Evolutionary conservation across 2,888 invertebrate genomes (phyloP).

Genomic region (Euproctis similis): DNA sequence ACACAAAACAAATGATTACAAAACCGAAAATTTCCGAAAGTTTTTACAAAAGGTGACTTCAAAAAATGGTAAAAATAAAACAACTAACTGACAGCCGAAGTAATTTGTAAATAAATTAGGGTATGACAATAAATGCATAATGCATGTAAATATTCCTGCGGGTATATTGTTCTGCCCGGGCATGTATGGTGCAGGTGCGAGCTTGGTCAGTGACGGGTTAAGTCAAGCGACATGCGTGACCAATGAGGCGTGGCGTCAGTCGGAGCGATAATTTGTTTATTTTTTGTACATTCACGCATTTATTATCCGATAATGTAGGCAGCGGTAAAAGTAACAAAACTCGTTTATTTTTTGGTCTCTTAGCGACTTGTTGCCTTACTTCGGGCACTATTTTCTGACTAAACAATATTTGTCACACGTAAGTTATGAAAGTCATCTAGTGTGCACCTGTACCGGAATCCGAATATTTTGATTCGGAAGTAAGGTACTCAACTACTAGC

Average conservation of each 20-base stretch:
- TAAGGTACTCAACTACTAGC: no score
- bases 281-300: no score
- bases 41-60: no score
- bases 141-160: conserved; percentile 30
- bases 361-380: no score
- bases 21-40: conserved; percentile 18
- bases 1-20: conserved; percentile 22
- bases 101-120: conserved; percentile 39
- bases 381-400: no score
- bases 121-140: conserved; percentile 17
- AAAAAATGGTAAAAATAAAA: conserved; percentile 15
- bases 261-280: conserved; percentile 32
- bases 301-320: no score
- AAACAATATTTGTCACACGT: no score
- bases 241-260: conserved; percentile 30
- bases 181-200: conserved; percentile 49
- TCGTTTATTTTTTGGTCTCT: no score
- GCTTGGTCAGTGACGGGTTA: conserved; percentile 33
- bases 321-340: no score
- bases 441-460: no score
- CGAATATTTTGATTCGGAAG: no score
- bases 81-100: conserved; percentile 39
- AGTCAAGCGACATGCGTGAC: conserved; percentile 26
- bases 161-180: conserved; percentile 20
- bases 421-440: no score